Evolutionary conservation across 2,888 invertebrate species (phyloP).

Genomic region (Ryuthela nishihirai): DNA sequence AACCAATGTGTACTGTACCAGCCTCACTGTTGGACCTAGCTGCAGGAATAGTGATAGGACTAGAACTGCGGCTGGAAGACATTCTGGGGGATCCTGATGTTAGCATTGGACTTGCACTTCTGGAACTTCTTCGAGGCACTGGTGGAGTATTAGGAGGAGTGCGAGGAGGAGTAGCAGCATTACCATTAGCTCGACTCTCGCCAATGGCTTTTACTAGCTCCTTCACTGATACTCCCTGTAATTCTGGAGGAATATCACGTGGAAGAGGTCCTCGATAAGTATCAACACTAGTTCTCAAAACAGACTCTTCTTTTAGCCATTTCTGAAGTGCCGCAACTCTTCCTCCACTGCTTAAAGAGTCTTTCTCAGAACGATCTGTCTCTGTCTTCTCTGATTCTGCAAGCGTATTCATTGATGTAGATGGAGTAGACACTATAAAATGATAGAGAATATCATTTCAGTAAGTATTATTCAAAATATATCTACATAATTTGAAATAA

Average conservation of each 20-base stretch:
- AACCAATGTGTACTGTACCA: not conserved
- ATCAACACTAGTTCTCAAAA: conserved; percentile 13
- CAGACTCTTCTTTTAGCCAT: conserved; percentile 27
- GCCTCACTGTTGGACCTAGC: conserved; percentile 23
- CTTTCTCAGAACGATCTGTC: conserved; percentile 20
- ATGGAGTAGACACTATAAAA: conserved; percentile 28
- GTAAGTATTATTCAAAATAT: too few relatives aligned
- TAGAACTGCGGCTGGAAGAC: conserved; percentile 39
- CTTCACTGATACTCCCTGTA: conserved; percentile 65
- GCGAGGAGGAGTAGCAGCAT: conserved; percentile 67
- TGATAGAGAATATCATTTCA: too few relatives aligned
- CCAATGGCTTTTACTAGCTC: conserved; percentile 70
- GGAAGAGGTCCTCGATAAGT: conserved; percentile 8
- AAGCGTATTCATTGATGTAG: conserved; percentile 35
- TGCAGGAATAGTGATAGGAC: conserved; percentile 45
- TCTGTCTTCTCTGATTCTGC: conserved; percentile 38
- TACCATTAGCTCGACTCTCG: conserved; percentile 72
- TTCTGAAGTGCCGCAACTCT: conserved; percentile 31
- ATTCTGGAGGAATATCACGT: conserved; percentile 54
- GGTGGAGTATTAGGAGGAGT: conserved; percentile 58
- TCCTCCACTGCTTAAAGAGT: conserved; percentile 16
- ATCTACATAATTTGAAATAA: too few relatives aligned
- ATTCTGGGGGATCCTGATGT: conserved; percentile 27
- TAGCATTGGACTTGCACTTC: conserved; percentile 47
- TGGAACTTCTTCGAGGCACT: conserved; percentile 46